Conservation (phyloP, 2,797 vertebrate species). For the Hypotaenidia okinawae region DNA sequence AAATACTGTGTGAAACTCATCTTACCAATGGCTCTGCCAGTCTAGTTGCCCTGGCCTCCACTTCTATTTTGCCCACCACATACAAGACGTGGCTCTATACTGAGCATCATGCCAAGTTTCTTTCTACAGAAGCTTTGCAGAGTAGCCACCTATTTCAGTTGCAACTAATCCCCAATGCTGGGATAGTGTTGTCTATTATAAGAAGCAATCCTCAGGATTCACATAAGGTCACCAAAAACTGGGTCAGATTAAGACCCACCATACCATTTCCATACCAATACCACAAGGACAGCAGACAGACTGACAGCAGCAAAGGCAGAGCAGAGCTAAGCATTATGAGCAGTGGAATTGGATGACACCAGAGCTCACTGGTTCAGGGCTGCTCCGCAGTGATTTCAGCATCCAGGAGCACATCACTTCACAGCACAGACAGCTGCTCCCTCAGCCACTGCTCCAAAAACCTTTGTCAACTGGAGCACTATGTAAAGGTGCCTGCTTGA, state of each 20-base stretch:
- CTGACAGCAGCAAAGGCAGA: not conserved
- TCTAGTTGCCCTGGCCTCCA: not conserved
- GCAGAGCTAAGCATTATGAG: rapidly evolving
- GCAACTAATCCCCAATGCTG: not conserved
- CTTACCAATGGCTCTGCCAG: not conserved
- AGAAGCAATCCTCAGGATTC: not conserved
- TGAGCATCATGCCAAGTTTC: not conserved
- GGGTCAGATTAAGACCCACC: not conserved
- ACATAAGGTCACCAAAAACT: not conserved
- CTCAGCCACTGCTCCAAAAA: not conserved
- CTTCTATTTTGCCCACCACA: not conserved
- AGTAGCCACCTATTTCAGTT: not conserved
- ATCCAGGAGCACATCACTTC: not conserved
- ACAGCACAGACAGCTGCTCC: not conserved
- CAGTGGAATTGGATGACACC: not conserved
- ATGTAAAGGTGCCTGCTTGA: not conserved
- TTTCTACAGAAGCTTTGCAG: not conserved
- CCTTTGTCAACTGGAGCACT: not conserved
- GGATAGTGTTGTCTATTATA: not conserved
- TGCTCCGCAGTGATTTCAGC: not conserved
- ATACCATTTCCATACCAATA: not conserved
- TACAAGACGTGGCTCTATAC: not conserved
- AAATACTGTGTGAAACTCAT: not conserved
- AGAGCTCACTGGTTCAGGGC: not conserved
- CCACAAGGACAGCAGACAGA: not conserved